Percentiles rank a stretch among this genome's conserved stretches.
Conservation (phyloP, 2,113 vertebrate genomes). For the Scolopax mira region DNA sequence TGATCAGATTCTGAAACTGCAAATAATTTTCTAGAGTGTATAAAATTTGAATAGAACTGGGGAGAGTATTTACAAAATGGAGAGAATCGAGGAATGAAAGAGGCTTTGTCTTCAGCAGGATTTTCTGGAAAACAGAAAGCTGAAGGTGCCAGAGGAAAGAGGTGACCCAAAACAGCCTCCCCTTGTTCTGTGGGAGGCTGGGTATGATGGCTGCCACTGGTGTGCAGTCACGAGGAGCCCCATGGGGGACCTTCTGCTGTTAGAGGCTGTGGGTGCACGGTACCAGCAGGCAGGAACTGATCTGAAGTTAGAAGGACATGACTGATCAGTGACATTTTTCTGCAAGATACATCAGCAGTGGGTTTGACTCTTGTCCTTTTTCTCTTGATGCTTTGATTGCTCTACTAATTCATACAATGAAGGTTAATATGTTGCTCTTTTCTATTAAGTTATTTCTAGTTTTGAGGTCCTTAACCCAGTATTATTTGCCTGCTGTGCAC, state of each 20-base stretch:
- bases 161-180: background rate
- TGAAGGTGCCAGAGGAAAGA: background rate
- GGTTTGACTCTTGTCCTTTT: background rate
- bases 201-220: background rate
- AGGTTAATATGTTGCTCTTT: background rate
- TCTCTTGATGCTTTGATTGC: background rate
- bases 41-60: background rate
- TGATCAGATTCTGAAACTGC: background rate
- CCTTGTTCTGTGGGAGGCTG: background rate
- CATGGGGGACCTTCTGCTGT: background rate
- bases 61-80: background rate
- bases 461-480: background rate
- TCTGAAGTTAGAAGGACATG: background rate
- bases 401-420: background rate
- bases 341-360: background rate
- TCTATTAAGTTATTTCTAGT: background rate
- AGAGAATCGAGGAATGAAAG: background rate
- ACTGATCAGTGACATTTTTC: background rate
- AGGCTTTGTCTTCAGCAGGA: background rate
- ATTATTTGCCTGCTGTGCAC: background rate
- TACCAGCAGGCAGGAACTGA: background rate
- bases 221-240: background rate
- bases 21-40: background rate
- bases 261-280: accelerated
- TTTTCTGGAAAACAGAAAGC: background rate